Conservation (phyloP, 2,888 invertebrate species). For the Synanthedon formicaeformis region DNA sequence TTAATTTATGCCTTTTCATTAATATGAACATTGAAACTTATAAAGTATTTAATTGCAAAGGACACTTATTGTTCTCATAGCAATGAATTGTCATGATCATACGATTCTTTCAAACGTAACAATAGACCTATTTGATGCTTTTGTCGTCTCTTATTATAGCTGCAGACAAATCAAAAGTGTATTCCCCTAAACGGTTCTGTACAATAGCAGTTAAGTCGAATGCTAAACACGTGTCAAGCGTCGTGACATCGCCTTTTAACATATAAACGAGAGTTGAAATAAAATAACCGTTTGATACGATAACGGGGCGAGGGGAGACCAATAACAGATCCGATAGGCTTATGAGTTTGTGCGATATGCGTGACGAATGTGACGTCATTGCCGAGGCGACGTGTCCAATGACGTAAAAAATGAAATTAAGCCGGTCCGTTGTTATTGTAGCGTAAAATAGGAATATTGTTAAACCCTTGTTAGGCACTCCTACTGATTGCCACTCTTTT, state of each 20-base stretch:
- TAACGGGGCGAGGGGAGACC: slow-evolving; percentile 31
- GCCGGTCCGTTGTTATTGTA: slow-evolving; percentile 35
- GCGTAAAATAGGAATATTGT: slow-evolving; percentile 51
- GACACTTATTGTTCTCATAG: no score
- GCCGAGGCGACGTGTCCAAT: slow-evolving; percentile 33
- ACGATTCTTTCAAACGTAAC: neutral
- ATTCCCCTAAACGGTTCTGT: slow-evolving; percentile 43
- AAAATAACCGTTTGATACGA: slow-evolving; percentile 53
- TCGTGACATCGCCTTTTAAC: slow-evolving; percentile 49
- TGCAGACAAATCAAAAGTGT: slow-evolving; percentile 11
- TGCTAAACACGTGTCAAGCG: slow-evolving; percentile 65
- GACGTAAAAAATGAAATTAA: slow-evolving; percentile 57
- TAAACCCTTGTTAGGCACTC: slow-evolving; percentile 28
- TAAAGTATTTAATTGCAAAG: no score
- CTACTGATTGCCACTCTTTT: neutral
- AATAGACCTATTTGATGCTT: neutral
- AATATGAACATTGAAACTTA: no score
- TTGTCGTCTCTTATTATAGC: neutral
- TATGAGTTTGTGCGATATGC: slow-evolving; percentile 33
- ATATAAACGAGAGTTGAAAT: slow-evolving; percentile 48
- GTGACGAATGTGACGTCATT: slow-evolving; percentile 40
- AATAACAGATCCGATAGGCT: slow-evolving; percentile 18
- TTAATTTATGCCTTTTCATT: no score
- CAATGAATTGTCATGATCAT: no score
- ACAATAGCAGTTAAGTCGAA: slow-evolving; percentile 58